phyloP scores from a whole-genome alignment of 2,797 vertebrate species.

The Enteromius anoplus region DNA sequence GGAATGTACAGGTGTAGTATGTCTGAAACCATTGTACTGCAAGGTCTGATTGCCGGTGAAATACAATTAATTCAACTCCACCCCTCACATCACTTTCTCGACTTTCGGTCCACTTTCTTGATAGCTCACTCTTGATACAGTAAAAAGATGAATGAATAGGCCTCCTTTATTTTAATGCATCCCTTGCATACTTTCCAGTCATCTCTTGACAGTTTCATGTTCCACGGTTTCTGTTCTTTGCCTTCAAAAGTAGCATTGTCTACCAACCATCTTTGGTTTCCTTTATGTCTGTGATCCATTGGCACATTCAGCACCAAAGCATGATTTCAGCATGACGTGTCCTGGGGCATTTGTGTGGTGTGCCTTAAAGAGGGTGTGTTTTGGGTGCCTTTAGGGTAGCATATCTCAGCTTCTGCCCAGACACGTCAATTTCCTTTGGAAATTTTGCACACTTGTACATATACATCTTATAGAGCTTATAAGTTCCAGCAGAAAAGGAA shows the following conservation, averaged over 20 bases:
- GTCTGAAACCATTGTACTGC: neutral
- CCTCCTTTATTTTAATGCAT: slow-evolving; percentile 24
- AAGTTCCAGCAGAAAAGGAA: slow-evolving; percentile 22
- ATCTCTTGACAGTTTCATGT: slow-evolving; percentile 23
- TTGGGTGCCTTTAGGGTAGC: slow-evolving; percentile 13
- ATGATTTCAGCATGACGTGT: slow-evolving; percentile 50
- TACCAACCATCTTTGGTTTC: slow-evolving; percentile 13
- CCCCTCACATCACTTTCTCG: slow-evolving; percentile 10
- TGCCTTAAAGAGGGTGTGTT: slow-evolving; percentile 38
- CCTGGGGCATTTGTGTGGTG: slow-evolving; percentile 31
- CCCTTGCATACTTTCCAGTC: slow-evolving; percentile 36
- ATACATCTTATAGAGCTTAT: neutral
- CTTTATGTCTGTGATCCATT: slow-evolving; percentile 47
- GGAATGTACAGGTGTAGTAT: slow-evolving; percentile 31
- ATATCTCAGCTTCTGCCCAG: slow-evolving; percentile 52
- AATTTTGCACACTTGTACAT: slow-evolving; percentile 18
- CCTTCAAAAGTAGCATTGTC: slow-evolving; percentile 6
- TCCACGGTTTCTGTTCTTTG: slow-evolving; percentile 7
- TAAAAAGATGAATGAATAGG: neutral
- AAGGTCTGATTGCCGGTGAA: neutral
- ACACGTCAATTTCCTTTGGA: slow-evolving; percentile 52
- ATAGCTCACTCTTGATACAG: slow-evolving; percentile 6
- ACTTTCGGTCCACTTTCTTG: slow-evolving; percentile 19
- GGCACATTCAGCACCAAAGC: slow-evolving; percentile 52
- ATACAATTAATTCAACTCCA: neutral